A percentile compares a stretch with the other conserved stretches of the same genome.
Evolutionary conservation across 2,113 vertebrate genomes (phyloP).

Genomic region (Heterotis niloticus): DNA sequence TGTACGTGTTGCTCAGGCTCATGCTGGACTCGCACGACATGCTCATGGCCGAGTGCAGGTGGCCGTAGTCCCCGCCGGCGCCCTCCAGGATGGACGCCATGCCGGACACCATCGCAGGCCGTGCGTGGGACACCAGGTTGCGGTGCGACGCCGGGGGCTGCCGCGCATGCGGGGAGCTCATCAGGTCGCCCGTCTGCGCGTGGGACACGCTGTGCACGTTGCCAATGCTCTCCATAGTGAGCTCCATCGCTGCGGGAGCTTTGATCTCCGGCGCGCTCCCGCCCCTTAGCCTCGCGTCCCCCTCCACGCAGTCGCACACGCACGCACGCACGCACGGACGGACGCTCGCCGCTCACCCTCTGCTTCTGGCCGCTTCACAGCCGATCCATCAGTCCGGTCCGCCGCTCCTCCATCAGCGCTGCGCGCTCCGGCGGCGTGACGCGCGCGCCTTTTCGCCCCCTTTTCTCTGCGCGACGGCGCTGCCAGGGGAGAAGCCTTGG

Average conservation of each 20-base stretch:
- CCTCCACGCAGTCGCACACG: slow-evolving; percentile 47
- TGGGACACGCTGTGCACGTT: slow-evolving; percentile 84
- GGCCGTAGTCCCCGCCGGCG: slow-evolving; percentile 81
- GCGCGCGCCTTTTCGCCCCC: slow-evolving; percentile 51
- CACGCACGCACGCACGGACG: slow-evolving; percentile 37
- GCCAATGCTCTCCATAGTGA: slow-evolving; percentile 89
- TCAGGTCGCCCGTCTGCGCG: slow-evolving; percentile 79
- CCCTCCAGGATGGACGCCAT: slow-evolving; percentile 85
- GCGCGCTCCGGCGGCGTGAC: slow-evolving; percentile 32
- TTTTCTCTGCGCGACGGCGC: slow-evolving; percentile 62
- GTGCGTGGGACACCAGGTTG: slow-evolving; percentile 78
- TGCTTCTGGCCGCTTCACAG: slow-evolving; percentile 59
- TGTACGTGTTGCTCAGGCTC: slow-evolving; percentile 90
- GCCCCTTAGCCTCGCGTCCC: slow-evolving; percentile 57
- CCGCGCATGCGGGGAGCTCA: slow-evolving; percentile 79
- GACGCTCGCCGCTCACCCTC: slow-evolving; percentile 40
- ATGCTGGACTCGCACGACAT: slow-evolving; percentile 90
- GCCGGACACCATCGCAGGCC: slow-evolving; percentile 82
- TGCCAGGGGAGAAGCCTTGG: slow-evolving; percentile 52
- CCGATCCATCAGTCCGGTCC: slow-evolving; percentile 69
- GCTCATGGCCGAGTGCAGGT: slow-evolving; percentile 91
- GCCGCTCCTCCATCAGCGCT: slow-evolving; percentile 45
- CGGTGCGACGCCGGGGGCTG: slow-evolving; percentile 75
- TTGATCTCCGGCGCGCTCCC: slow-evolving; percentile 48
- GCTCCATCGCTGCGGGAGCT: slow-evolving; percentile 76